Base-by-base conservation (phyloP, 2,888 invertebrate species). In the Pseudoips prasinana region DNA sequence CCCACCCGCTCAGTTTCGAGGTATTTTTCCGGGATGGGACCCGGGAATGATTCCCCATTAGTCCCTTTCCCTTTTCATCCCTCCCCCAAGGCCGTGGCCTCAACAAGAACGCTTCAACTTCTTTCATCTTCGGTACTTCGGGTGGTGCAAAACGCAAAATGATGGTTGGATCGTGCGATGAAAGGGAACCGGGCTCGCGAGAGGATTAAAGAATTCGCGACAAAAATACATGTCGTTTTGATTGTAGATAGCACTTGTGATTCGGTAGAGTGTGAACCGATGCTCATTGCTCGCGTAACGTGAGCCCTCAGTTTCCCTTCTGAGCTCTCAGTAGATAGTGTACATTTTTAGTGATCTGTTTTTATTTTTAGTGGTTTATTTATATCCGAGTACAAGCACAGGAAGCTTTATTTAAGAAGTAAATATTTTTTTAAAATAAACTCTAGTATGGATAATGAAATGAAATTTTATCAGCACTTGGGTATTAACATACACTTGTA, bases 61-160 rank as follows among this genome's bases (percentile, higher is more conserved):
- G 14, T 14, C 64, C 71, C 64, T 56, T 61, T 64, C 55, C 56
- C n/a, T n/a, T n/a, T n/a, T n/a, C n/a, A 41, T 54, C n/a, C n/a
- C n/a, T 65, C 67, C 59, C 48, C 55, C 60, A 60, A 68, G 58
- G 63, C 64, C 66, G 58, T 33, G 64, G 63, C 60, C 67, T 66
- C 60, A 56, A 56, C 51, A 51, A 73, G 73, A 64, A 65, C 67
- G 66, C 80, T 82, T 66, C 55, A 80, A 71, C 59, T 69, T 73
- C 78, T 78, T 81, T 82, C 75, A 81, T 79, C 74, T 78, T 70
- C 44, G 56, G 61, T 65, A 67, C 69, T 58, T 58, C 51, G 63
- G 68, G 56, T 52, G 62, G 66, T 60, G 60, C 58, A 66, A 66
- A 71, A 64, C 57, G 58, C 39, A 62, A 68, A 64, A 63, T 50